Percentiles rank a stretch among this genome's conserved stretches.
These are phyloP conservation scores for Nasonovia ribisnigri DNA, from an alignment of 2,888 invertebrate genomes.

Conservation along the genomic window DNA sequence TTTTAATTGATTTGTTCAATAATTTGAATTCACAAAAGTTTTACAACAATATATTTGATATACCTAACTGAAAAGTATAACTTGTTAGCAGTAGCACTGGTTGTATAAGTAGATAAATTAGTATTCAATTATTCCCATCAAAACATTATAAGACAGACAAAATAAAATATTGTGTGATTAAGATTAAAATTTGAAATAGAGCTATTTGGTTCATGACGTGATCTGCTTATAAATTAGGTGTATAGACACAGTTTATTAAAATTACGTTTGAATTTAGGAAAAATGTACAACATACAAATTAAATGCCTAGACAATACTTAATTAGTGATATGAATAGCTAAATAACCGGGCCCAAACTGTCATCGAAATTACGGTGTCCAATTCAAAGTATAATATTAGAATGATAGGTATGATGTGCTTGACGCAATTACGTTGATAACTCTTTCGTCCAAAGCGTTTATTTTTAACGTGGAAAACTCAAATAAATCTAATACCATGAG, in stretches of 20 bases:
- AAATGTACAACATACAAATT: not conserved
- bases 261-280: not conserved
- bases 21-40: not conserved
- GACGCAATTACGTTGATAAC: not conserved
- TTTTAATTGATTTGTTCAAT: not conserved
- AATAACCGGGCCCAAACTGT: not conserved
- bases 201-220: not conserved
- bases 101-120: not conserved
- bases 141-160: not conserved
- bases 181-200: not conserved
- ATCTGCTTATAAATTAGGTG: not conserved
- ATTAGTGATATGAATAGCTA: not conserved
- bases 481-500: not conserved
- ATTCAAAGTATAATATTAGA: not conserved
- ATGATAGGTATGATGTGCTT: not conserved
- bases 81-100: not conserved
- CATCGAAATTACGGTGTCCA: not conserved
- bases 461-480: not conserved
- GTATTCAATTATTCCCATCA: not conserved
- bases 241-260: not conserved
- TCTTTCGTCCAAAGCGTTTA: not conserved
- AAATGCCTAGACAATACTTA: not conserved
- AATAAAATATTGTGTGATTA: not conserved
- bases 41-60: not conserved
- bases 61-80: not conserved